Percentiles rank a stretch among this genome's conserved stretches.
These are phyloP conservation scores for Nemoura dubitans DNA, from an alignment of 2,888 invertebrate genomes.

Conservation along the genomic window DNA sequence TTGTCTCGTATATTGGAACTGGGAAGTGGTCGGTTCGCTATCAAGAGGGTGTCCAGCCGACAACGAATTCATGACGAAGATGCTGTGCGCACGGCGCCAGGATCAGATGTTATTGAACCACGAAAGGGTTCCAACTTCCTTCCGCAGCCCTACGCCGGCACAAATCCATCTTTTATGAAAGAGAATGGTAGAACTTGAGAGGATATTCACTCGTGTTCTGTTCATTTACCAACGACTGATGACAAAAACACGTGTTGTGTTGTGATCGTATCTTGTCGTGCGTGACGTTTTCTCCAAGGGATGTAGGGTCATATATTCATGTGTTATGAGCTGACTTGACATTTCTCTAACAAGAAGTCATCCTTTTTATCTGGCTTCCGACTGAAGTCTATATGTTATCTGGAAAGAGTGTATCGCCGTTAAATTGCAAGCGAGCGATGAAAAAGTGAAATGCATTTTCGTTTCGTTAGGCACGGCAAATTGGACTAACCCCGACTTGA, in stretches of 20 bases:
- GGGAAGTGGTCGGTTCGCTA: neutral
- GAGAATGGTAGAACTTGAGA: neutral
- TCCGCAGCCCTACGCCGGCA: neutral
- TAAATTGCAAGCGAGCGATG: too few relatives aligned
- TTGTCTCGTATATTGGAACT: neutral
- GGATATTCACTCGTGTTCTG: neutral
- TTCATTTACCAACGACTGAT: neutral
- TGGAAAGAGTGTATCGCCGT: too few relatives aligned
- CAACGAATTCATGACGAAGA: neutral
- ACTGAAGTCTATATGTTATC: too few relatives aligned
- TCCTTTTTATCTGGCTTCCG: neutral
- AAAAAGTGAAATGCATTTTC: too few relatives aligned
- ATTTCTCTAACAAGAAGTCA: neutral
- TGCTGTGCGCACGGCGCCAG: neutral
- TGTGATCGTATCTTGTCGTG: neutral
- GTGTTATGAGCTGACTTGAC: neutral
- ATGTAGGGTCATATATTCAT: neutral
- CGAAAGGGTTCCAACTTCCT: neutral
- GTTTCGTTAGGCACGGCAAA: too few relatives aligned
- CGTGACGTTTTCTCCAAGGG: too few relatives aligned
- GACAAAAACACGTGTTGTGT: neutral
- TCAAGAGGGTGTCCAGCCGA: neutral
- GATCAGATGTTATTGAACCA: neutral
- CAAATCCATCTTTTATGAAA: neutral
- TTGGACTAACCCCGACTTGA: too few relatives aligned